Evolutionary conservation across 2,797 vertebrate genomes (phyloP).

Genomic region (Melanotaenia maccullochi): DNA sequence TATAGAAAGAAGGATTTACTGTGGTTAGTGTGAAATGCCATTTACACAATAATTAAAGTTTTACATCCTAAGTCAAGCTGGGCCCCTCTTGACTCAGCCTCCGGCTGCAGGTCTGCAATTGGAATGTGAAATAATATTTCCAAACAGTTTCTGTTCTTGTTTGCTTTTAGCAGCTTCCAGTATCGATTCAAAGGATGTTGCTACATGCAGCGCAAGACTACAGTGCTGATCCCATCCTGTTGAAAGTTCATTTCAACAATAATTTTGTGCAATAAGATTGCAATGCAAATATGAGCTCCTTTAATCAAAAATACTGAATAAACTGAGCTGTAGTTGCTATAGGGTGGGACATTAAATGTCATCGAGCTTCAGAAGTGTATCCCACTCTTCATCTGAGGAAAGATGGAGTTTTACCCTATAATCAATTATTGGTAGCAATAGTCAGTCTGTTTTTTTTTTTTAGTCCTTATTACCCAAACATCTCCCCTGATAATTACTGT

Average conservation of each 20-base stretch:
- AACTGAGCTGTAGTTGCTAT: neutral
- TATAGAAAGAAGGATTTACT: constrained; percentile 67
- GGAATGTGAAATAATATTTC: constrained; percentile 29
- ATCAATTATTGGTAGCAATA: neutral
- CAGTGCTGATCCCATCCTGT: neutral
- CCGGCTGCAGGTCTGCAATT: constrained; percentile 28
- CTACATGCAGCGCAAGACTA: constrained; percentile 1
- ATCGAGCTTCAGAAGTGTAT: neutral
- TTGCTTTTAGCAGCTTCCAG: constrained; percentile 30
- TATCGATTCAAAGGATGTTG: neutral
- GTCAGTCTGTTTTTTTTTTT: neutral
- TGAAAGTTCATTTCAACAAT: neutral
- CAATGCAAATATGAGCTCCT: neutral
- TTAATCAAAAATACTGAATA: neutral
- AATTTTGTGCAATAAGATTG: neutral
- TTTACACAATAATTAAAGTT: constrained; percentile 71
- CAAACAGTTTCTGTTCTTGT: constrained; percentile 11
- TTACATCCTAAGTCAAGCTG: constrained; percentile 56
- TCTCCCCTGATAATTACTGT: neutral
- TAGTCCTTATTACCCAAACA: neutral
- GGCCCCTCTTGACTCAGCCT: constrained; percentile 60
- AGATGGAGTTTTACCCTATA: neutral
- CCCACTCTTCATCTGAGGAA: neutral
- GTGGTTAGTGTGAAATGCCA: constrained; percentile 60
- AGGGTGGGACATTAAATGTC: neutral